These are phyloP conservation scores for Acropora yongei DNA, from an alignment of 64 coral and sea anemone genomes.

Conservation along the genomic window DNA sequence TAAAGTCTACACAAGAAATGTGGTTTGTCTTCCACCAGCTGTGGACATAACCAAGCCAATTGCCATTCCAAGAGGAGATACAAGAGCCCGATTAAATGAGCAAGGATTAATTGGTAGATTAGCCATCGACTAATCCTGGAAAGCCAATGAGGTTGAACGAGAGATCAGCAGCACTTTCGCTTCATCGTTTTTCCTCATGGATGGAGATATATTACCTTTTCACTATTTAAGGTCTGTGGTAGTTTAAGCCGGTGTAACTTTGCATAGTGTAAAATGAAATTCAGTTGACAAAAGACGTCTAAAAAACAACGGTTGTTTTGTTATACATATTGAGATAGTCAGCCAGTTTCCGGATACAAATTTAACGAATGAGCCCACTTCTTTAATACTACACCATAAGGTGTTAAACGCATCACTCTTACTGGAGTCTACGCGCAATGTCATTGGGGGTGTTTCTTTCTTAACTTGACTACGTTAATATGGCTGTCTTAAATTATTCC, in stretches of 20 bases:
- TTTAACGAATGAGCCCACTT: not conserved
- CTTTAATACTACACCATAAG: not conserved
- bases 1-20: too few species aligned
- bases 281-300: too few species aligned
- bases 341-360: not conserved
- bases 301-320: not conserved
- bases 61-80: not conserved
- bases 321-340: constrained; percentile 9
- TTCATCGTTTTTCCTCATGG: too few species aligned
- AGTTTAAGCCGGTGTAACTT: too few species aligned
- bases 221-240: too few species aligned
- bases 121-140: too few species aligned
- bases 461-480: not conserved
- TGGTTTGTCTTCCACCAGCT: not conserved
- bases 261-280: too few species aligned
- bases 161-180: too few species aligned
- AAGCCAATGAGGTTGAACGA: too few species aligned
- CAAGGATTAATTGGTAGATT: too few species aligned
- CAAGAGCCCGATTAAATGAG: too few species aligned
- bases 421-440: not conserved
- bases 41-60: not conserved
- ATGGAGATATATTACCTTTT: too few species aligned
- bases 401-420: not conserved
- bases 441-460: not conserved
- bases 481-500: not conserved